Conservation (phyloP, 2,797 vertebrate genomes). For the Monodelphis domestica region DNA sequence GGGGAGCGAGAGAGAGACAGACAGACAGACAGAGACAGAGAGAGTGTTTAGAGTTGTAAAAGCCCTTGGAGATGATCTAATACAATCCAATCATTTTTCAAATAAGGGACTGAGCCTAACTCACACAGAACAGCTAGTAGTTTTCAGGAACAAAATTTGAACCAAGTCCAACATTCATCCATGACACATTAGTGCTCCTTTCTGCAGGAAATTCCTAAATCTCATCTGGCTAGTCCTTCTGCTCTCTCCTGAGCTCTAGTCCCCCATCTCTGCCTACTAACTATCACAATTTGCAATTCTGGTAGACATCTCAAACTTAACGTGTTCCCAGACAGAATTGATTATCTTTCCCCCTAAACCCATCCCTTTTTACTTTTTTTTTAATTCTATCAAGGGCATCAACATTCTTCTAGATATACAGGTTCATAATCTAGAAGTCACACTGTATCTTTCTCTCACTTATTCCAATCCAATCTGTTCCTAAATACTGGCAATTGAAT, state of each 20-base stretch:
- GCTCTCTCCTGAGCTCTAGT: background rate
- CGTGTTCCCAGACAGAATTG: background rate
- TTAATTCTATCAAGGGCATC: background rate
- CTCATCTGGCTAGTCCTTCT: background rate
- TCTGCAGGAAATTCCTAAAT: background rate
- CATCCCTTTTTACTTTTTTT: background rate
- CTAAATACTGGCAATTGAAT: background rate
- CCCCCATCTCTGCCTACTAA: background rate
- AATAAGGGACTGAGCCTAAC: background rate
- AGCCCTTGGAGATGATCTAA: background rate
- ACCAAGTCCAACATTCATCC: background rate
- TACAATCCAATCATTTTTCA: background rate
- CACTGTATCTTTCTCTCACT: background rate
- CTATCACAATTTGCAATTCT: background rate
- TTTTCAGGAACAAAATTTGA: background rate
- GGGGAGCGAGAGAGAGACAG: too few species aligned
- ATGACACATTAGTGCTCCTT: background rate
- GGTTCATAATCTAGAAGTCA: background rate
- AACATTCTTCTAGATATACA: background rate
- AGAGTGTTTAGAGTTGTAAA: background rate
- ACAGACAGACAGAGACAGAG: background rate
- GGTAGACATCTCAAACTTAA: background rate
- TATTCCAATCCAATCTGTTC: background rate
- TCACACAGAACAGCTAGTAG: background rate
- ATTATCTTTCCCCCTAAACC: background rate